A percentile compares a stretch with the other conserved stretches of the same genome.
Conservation (phyloP, 2,888 invertebrate genomes). For the Agonum fuliginosum region DNA sequence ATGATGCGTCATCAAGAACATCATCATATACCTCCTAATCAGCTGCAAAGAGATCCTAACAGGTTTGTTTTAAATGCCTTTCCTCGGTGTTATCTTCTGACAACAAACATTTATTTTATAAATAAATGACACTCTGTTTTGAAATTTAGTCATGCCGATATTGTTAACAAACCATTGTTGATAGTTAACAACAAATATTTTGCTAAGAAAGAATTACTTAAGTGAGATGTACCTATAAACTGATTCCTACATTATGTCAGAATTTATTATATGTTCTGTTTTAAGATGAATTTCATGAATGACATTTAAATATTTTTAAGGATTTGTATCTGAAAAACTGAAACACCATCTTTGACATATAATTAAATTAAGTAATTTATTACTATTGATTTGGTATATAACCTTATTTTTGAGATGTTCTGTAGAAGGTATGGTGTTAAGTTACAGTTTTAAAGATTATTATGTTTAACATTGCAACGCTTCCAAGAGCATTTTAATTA, state of each 20-base stretch:
- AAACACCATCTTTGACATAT: background rate
- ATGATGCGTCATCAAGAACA: conserved; percentile 76
- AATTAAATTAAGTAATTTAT: background rate
- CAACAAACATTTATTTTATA: conserved; percentile 30
- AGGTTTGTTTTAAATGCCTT: conserved; percentile 69
- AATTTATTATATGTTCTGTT: background rate
- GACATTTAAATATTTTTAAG: background rate
- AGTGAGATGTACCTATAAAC: background rate
- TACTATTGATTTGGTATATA: conserved; percentile 13
- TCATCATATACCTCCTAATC: conserved; percentile 81
- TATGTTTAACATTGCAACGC: background rate
- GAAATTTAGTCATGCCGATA: background rate
- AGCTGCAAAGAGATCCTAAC: conserved; percentile 78
- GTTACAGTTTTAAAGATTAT: too few relatives aligned
- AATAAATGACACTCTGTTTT: background rate
- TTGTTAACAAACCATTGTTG: background rate
- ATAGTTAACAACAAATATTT: background rate
- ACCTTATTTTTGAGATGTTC: background rate
- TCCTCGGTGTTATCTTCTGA: conserved; percentile 20
- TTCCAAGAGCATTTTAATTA: background rate
- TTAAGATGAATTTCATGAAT: background rate
- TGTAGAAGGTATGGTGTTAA: background rate
- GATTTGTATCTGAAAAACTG: background rate
- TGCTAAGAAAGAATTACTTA: background rate
- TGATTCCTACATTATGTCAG: background rate